These are phyloP conservation scores for Panopea generosa DNA, from an alignment of 2,888 invertebrate genomes.

Conservation along the genomic window DNA sequence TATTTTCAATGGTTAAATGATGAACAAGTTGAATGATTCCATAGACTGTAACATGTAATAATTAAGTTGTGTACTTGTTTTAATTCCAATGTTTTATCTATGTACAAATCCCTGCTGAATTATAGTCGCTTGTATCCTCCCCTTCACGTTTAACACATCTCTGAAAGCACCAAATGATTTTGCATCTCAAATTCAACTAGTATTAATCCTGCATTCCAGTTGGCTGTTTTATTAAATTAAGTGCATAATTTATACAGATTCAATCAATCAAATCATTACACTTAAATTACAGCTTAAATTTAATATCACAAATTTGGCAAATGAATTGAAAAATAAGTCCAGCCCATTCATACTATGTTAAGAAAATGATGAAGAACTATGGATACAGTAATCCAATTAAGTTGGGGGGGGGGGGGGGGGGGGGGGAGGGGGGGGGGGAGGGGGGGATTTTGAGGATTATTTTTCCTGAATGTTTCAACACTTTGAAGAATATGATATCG, in stretches of 20 bases:
- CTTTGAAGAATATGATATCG: too few species aligned
- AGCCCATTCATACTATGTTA: neutral
- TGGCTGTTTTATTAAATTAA: neutral
- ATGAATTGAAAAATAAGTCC: neutral
- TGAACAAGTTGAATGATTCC: neutral
- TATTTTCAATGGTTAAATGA: too few species aligned
- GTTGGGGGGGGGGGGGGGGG: too few species aligned
- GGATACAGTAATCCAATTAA: too few species aligned
- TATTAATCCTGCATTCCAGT: slow-evolving; percentile 7
- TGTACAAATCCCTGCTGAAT: slow-evolving; percentile 54
- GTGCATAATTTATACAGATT: slow-evolving; percentile 9
- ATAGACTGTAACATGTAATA: neutral
- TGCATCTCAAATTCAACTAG: neutral
- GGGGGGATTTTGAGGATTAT: too few species aligned
- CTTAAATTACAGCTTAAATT: neutral
- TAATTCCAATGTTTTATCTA: slow-evolving; percentile 21
- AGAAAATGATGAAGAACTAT: neutral
- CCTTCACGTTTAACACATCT: neutral
- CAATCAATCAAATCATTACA: slow-evolving; percentile 18
- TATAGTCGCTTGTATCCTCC: slow-evolving; percentile 5
- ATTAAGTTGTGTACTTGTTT: neutral
- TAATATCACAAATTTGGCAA: slow-evolving; percentile 45
- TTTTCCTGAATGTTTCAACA: too few species aligned
- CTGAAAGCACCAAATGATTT: slow-evolving; percentile 4
- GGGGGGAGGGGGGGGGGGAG: too few species aligned